Base-by-base conservation (phyloP, 2,888 invertebrate genomes). In the Clitarchus hookeri region DNA sequence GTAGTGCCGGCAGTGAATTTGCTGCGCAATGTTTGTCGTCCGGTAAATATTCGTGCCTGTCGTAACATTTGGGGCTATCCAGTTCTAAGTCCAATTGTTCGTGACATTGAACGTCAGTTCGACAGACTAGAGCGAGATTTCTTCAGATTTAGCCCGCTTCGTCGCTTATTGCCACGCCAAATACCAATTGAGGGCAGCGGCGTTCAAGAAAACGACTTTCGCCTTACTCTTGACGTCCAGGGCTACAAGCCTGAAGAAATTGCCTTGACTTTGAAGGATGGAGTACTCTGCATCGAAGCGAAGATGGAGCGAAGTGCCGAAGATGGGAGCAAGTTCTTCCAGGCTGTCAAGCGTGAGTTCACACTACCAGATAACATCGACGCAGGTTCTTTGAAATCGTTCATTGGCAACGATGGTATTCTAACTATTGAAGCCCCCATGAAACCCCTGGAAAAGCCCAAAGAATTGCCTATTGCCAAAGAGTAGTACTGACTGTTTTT, bases 221-320 rank as follows among this genome's bases (percentile, higher is more conserved):
- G 87, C 12, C 82, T 90, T 2, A 88, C 88, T 53, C 44, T 90
- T 9, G 89, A 89, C 84, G 85, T 90, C 54, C 87, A 88, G 0
- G 88, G 88, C 25, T 89, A 89, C 87, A 86, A 88, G 25, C 89
- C 90, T 0, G 90, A 90, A 82, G 89, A 90, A 84, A 88, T 90
- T 27, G 89, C 89, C 84, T 84, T 90, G 6, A 83, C 88, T 13
- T 84, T 90, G 84, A 89, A 89, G 85, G 89, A 89, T 53, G 83
- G 88, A 0, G 54, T 87, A 19, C 84, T 90, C 23, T 88, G 87
- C 0, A 88, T 90, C 36, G 48, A 88, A 12, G 89, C 89, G 25
- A 89, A 89, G 83, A 87, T 89, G 86, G 89, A 90, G 44, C 85
- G 88, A n/a, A 88, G 86, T 77, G 84, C 87, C 11, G 88, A 88